Base-by-base conservation (phyloP, 2,888 invertebrate genomes). In the Thumatha senex region DNA sequence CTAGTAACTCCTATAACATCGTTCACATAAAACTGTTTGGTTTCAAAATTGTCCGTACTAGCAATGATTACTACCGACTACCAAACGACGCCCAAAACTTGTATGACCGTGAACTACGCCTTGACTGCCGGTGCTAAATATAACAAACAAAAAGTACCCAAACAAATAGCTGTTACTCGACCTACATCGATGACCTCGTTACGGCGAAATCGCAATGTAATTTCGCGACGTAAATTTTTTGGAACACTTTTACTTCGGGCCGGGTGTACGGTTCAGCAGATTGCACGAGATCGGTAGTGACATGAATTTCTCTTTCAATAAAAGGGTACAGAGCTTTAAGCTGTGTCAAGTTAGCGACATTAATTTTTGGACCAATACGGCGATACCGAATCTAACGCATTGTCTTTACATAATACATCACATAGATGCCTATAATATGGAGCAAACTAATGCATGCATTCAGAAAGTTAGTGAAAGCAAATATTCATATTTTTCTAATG, bases 291-390 rank as follows among this genome's bases (percentile, higher is more conserved):
- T 82, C 78, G 79, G 75, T 80, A 83, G 85, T 86, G 90, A 82
- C 89, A 89, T 86, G 72, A 89, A 90, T 91, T 91, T 91, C 90
- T 89, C 90, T 90, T 89, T 89, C 89, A 82, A 87, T 83, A 78
- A 78, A 75, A 70, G 67, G 65, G 67, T 68, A 65, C 66, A 56
- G 64, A 76, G 72, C 74, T 77, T 75, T 58, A 68, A 74, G 63
- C 65, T 68, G 65, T 58, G 62, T 57, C 59, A 41, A 63, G 55
- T 40, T 52, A 63, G 52, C 65, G 67, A 59, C 69, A 64, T 59
- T 68, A 61, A 74, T 70, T 64, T 24, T 62, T 54, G 51, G 66
- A 68, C 10, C 3, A 11, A 31, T 2, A 8, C 31, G 31, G 59
- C 54, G 62, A 57, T 61, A 63, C 61, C 41, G 56, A 60, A 63